Conservation (phyloP, 2,888 invertebrate species). For the Andrena haemorrhoa region DNA sequence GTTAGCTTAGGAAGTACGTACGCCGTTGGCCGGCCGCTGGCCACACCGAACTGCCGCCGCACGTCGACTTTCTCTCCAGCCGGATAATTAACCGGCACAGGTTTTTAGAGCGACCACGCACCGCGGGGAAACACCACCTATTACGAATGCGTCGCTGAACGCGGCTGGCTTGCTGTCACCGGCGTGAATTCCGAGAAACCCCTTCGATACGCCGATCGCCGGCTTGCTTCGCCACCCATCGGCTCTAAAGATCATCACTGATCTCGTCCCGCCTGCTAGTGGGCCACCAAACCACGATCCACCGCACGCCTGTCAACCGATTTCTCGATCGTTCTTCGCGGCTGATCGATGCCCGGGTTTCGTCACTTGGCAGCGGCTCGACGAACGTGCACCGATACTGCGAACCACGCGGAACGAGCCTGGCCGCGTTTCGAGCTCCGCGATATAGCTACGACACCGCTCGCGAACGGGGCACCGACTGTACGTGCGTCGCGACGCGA, state of each 20-base stretch:
- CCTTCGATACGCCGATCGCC: constrained; percentile 12
- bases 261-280: not conserved
- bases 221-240: constrained; percentile 9
- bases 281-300: not conserved
- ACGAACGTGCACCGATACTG: not conserved
- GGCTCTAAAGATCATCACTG: constrained; percentile 36
- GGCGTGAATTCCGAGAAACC: constrained; percentile 11
- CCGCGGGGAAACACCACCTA: constrained; percentile 23
- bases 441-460: constrained; percentile 35
- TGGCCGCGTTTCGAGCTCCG: constrained; percentile 12
- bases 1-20: constrained; percentile 13
- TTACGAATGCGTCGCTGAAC: constrained; percentile 27
- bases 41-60: too few relatives aligned
- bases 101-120: constrained; percentile 52
- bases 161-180: constrained; percentile 11
- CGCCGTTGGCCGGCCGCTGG: constrained; percentile 25
- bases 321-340: constrained; percentile 11
- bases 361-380: not conserved
- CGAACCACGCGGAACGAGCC: not conserved
- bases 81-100: constrained; percentile 59
- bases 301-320: constrained; percentile 15
- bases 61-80: constrained; percentile 57
- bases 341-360: not conserved
- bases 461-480: constrained; percentile 55
- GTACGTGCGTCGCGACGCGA: constrained; percentile 60